Percentiles rank a stretch among this genome's conserved stretches.
Conservation (phyloP, 2,797 vertebrate species). For the Setipinna tenuifilis region DNA sequence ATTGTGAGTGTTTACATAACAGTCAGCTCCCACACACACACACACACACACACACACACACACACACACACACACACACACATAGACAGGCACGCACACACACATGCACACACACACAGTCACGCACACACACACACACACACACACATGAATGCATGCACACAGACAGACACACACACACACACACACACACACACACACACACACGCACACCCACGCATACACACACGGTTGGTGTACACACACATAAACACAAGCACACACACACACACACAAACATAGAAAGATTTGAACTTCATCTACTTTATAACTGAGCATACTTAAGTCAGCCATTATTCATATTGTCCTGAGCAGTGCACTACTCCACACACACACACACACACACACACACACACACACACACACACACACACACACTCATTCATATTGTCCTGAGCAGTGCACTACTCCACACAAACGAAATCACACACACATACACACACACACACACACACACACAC, state of each 20-base stretch:
- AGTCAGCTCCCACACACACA: background rate
- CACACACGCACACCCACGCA: no score
- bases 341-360: no score
- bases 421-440: background rate
- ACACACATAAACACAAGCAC: no score
- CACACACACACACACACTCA: background rate
- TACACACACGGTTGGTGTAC: no score
- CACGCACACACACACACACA: background rate
- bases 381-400: background rate
- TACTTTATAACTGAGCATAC: no score
- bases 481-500: no score
- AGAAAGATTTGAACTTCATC: no score
- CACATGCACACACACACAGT: no score
- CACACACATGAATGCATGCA: background rate
- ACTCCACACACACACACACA: background rate
- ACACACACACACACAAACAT: no score
- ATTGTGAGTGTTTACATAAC: constrained; percentile 31
- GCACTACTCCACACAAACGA: background rate
- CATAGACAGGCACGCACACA: background rate
- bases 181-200: constrained; percentile 16
- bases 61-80: background rate
- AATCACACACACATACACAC: no score
- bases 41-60: background rate
- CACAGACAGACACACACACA: background rate
- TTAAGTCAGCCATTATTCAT: no score